A percentile compares a stretch with the other conserved stretches of the same genome.
Conservation (phyloP, 2,797 vertebrate genomes). For the Tapera naevia region DNA sequence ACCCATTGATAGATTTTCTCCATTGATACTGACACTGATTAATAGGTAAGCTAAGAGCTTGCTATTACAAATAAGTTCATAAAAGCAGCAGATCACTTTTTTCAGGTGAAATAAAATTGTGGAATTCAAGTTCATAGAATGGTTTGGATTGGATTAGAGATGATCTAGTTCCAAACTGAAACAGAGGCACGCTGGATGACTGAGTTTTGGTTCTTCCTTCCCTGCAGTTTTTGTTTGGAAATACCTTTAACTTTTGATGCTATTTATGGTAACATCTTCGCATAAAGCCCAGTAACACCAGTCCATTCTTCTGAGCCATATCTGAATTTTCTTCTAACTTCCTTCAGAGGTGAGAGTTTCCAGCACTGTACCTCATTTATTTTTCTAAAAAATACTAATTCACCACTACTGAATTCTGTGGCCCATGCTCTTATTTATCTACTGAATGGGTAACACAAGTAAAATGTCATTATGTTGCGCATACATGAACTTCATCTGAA, state of each 20-base stretch:
- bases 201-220: not conserved
- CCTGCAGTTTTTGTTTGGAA: not conserved
- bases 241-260: not conserved
- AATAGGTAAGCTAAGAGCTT: slow-evolving; percentile 55
- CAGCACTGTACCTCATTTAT: not conserved
- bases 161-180: not conserved
- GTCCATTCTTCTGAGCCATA: not conserved
- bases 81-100: not conserved
- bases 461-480: not conserved
- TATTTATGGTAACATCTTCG: not conserved
- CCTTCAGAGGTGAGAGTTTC: not conserved
- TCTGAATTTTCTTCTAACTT: not conserved
- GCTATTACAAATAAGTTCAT: not conserved
- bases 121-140: not conserved
- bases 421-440: not conserved
- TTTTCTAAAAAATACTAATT: not conserved
- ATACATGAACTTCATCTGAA: not conserved
- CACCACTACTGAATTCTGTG: not conserved
- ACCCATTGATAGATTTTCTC: slow-evolving; percentile 55
- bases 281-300: not conserved
- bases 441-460: not conserved
- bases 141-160: too few relatives aligned
- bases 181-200: not conserved
- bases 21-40: slow-evolving; percentile 64
- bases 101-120: slow-evolving; percentile 26